Percentiles rank a stretch among this genome's conserved stretches.
Conservation (phyloP, 2,888 invertebrate genomes). For the Ypsolopha sequella region DNA sequence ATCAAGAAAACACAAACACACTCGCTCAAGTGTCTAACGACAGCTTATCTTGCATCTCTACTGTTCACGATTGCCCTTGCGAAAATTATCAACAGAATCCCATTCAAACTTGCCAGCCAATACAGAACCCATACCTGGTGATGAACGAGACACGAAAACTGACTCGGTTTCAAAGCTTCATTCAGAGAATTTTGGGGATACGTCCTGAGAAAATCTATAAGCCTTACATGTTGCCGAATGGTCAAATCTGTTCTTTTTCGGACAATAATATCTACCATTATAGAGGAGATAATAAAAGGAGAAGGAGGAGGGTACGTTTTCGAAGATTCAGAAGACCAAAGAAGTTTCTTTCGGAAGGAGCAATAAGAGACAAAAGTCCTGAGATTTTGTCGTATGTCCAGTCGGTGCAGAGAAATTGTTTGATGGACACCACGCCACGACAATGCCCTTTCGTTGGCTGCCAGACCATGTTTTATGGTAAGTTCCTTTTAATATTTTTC, state of each 20-base stretch:
- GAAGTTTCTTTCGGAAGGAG: constrained; percentile 40
- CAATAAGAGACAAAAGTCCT: constrained; percentile 30
- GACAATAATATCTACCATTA: constrained; percentile 34
- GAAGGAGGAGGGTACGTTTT: constrained; percentile 30
- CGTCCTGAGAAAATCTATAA: constrained; percentile 22
- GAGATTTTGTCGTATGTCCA: constrained; percentile 43
- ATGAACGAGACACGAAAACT: constrained; percentile 27
- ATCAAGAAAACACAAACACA: not conserved
- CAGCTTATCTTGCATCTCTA: too few relatives aligned
- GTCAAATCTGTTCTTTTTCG: constrained; percentile 34
- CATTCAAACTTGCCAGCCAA: constrained; percentile 7
- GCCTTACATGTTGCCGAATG: constrained; percentile 19
- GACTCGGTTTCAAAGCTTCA: constrained; percentile 45
- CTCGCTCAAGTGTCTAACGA: too few relatives aligned
- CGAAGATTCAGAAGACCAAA: constrained; percentile 33
- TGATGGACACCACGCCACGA: constrained; percentile 45
- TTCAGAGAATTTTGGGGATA: constrained; percentile 45
- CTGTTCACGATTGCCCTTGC: too few relatives aligned
- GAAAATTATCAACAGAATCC: not conserved
- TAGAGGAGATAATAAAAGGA: constrained; percentile 26
- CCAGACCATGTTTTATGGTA: constrained; percentile 44
- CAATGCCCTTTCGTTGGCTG: constrained; percentile 52
- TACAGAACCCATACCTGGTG: constrained; percentile 21
- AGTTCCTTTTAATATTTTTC: constrained; percentile 6
- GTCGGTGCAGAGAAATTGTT: constrained; percentile 38